These are phyloP conservation scores for Podiceps cristatus DNA, from an alignment of 2,113 vertebrate species.

Conservation along the genomic window DNA sequence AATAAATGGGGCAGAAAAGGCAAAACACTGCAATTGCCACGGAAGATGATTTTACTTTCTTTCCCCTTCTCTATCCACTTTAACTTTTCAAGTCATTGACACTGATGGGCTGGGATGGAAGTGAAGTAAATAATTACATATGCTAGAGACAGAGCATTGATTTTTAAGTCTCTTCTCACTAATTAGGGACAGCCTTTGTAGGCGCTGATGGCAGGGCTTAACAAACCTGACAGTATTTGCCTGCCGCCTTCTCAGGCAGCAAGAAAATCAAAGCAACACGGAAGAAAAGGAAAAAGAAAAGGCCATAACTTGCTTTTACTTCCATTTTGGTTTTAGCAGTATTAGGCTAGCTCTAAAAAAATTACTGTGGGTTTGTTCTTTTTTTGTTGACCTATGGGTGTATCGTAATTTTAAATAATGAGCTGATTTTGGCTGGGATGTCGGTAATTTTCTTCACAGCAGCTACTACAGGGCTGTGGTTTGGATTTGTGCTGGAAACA, in stretches of 20 bases:
- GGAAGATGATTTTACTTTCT: not conserved
- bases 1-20: not conserved
- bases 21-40: not conserved
- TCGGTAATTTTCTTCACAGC: no score
- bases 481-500: no score
- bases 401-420: not conserved
- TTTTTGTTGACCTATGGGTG: not conserved
- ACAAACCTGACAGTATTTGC: not conserved
- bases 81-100: not conserved
- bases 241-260: not conserved
- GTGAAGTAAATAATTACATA: not conserved
- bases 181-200: not conserved
- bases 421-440: no score
- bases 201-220: not conserved
- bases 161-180: not conserved
- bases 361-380: not conserved
- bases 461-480: no score
- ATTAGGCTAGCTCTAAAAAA: not conserved
- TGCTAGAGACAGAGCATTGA: accelerated
- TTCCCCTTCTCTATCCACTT: not conserved
- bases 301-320: not conserved
- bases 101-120: not conserved
- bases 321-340: not conserved
- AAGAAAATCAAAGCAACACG: not conserved
- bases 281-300: not conserved